Evolutionary conservation across 1,140 invertebrate species (phyloP), one percentile per base, ranked within the genome.

Genomic region (Rhopalosiphum padi): DNA sequence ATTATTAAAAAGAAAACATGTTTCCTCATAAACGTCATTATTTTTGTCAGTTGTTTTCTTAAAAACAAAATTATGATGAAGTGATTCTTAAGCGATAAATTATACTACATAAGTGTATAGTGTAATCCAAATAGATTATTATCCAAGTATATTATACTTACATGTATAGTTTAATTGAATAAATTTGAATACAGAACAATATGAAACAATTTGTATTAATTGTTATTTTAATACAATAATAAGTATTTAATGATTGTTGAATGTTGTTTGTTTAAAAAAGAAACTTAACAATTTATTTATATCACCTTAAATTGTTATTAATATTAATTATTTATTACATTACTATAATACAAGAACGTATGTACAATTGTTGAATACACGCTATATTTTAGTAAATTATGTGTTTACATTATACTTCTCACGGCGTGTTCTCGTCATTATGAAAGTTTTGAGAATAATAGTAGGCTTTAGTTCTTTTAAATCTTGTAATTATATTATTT

Each of bases 1-100:
- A 41, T 83, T 83, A 41, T 83, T 83, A 83, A 83, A 37, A 83
- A 83, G 35, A 83, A 83, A 83, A 85, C 23, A 85, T 9, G 83
- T 85, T 85, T 85, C 4, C 7, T 25, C 37, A 85, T 41, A 85
- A 85, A 4, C 9, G 83, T 11, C 23, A 41, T 23, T 43, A 85
- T 43, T 43, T 43, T 43, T 85, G 37, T 77, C 30, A n/a, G 30
- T 85, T 85, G 83, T 77, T 77, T 77, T 77, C 37, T 83, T 22
- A 37, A 83, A 41, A 2, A 83, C 82, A 41, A 83, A 11, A 85
- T 85, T 85, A 23, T 25, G 22, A 85, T 25, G 37, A 43, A 85
- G 25, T 41, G 9, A 85, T 23, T n/a, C 37, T 83, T 83, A 83
- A 43, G 11, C 8, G 41, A 43, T 25, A 15, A 85, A 85, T 85